Base-by-base conservation (phyloP, 1,140 invertebrate species). In the Aphelinus atriplicis region DNA sequence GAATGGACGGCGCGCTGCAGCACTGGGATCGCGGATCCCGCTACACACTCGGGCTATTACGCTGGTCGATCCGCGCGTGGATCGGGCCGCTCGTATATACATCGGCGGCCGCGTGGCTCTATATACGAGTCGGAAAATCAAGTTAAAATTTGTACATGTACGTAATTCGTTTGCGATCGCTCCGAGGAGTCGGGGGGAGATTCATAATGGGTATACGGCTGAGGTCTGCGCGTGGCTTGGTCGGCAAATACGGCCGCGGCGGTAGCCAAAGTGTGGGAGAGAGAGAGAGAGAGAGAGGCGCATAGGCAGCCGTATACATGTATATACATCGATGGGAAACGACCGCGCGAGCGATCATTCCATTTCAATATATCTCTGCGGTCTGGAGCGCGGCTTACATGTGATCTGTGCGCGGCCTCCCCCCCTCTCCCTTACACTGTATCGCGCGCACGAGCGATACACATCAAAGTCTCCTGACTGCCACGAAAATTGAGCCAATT, bases 101-200 rank as follows among this genome's bases (percentile, higher is more conserved):
- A 10, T 55, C 46, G 68, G 47, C 47, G 7, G 68, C n/a, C n/a
- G 47, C 9, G 7, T 3, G 7, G 10, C 50, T 51, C 63, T 6
- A 65, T 65, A 7, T 26, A 26, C 45, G n/a, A 70, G 64, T 70
- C 55, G 67, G 51, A 55, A 75, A 75, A 70, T 57, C 66, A 57
- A 64, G 50, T 64, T 3, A n/a, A 63, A 58, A 68, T 53, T 64
- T 75, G 56, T 70, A 55, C 66, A 46, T 57, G 58, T 50, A 56
- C 65, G 50, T 62, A 75, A 75, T 75, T 70, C 60, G 73, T 75
- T 69, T 63, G 10, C 60, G 65, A 70, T 75, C 26, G 26, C 26
- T 26, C 26, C 26, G 26, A 26, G 26, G 26, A 26, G 26, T 26
- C 26, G 26, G 26, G 26, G 26, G 26, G 50, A 42, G 6, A 43